Evolutionary conservation across 2,113 vertebrate species (phyloP).

Genomic region (Anser brachyrhynchus): DNA sequence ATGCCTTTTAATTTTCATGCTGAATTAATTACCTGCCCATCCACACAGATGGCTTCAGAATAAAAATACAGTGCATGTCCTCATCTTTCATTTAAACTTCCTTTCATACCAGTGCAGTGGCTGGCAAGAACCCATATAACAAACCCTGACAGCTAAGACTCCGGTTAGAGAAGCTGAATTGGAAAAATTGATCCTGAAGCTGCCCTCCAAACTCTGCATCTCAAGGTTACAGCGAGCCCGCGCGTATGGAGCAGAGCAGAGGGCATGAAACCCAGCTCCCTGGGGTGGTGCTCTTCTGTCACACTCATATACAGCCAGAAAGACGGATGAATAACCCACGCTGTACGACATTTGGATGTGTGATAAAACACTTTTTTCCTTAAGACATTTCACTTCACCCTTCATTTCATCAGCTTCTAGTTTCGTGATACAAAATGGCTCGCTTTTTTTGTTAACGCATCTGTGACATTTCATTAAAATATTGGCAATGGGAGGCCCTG

Average conservation of each 20-base stretch:
- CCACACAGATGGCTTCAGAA: not conserved
- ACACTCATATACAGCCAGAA: conserved; percentile 6
- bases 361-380: not conserved
- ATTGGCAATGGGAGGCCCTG: conserved; percentile 5
- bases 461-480: conserved; percentile 33
- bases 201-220: conserved; percentile 41
- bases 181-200: conserved; percentile 48
- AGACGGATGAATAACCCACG: conserved; percentile 33
- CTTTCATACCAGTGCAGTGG: not conserved
- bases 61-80: not conserved
- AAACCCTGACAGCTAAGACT: not conserved
- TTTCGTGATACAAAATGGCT: not conserved
- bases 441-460: not conserved
- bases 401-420: not conserved
- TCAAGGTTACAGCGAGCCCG: conserved; percentile 60
- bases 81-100: not conserved
- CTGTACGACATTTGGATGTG: not conserved
- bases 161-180: not conserved
- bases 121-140: not conserved
- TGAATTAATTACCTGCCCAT: conserved; percentile 37
- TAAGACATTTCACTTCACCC: not conserved
- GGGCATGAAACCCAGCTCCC: not conserved
- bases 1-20: conserved; percentile 22
- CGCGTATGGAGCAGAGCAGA: not conserved
- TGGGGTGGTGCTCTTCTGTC: not conserved